These are phyloP conservation scores for Prunella fulvescens DNA, from an alignment of 2,113 vertebrate species.

Conservation along the genomic window DNA sequence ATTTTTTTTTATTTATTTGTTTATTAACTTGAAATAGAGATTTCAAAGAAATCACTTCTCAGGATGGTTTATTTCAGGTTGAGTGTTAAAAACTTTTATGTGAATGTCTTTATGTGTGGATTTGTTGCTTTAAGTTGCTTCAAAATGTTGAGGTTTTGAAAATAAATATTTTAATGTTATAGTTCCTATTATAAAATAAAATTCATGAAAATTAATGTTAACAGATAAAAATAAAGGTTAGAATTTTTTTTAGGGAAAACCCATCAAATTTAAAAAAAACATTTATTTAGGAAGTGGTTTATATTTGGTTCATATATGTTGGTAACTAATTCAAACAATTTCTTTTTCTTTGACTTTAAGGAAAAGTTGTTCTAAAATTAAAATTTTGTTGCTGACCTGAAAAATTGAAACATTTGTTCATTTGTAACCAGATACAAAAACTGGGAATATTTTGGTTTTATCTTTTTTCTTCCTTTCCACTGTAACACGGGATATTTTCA, in stretches of 20 bases:
- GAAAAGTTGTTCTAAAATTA: not conserved
- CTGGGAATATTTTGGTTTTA: not conserved
- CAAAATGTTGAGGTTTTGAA: not conserved
- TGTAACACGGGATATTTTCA: not conserved
- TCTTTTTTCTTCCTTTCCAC: not conserved
- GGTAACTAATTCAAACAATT: not conserved
- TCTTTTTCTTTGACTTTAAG: not conserved
- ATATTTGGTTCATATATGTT: not conserved
- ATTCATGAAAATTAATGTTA: not conserved
- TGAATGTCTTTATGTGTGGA: too few relatives aligned
- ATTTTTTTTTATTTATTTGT: too few relatives aligned
- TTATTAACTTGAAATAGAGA: not conserved
- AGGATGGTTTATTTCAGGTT: not conserved
- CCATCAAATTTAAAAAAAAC: accelerated
- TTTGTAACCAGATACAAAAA: not conserved
- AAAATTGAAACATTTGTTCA: not conserved
- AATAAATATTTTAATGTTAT: not conserved
- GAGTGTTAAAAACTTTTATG: not conserved
- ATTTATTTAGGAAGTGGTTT: not conserved
- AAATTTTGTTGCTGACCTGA: not conserved
- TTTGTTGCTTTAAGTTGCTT: not conserved
- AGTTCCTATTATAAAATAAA: not conserved
- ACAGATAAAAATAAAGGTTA: not conserved
- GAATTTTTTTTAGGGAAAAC: accelerated
- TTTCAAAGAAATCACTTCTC: not conserved